A percentile compares a stretch with the other conserved stretches of the same genome.
Evolutionary conservation across 2,113 vertebrate genomes (phyloP).

Genomic region (Sminthopsis crassicaudata): DNA sequence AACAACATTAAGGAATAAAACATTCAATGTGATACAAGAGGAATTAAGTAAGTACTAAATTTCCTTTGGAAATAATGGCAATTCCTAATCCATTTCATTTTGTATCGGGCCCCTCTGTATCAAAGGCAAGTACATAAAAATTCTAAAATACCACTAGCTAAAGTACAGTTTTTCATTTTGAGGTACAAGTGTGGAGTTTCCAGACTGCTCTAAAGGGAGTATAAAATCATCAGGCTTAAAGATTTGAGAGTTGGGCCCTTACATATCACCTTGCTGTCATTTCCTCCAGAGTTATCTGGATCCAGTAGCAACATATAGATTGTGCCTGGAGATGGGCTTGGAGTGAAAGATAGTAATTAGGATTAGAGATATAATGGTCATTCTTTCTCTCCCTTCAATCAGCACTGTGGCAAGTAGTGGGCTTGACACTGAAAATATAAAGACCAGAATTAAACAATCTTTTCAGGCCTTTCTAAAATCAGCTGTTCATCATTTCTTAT

Average conservation of each 20-base stretch:
- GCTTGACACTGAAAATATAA: too few species aligned
- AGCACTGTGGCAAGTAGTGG: too few species aligned
- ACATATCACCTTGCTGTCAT: neutral
- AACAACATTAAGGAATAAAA: constrained; percentile 31
- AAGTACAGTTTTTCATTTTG: neutral
- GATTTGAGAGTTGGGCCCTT: neutral
- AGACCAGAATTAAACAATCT: too few species aligned
- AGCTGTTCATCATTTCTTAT: too few species aligned
- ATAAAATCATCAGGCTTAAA: neutral
- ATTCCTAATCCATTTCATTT: constrained; percentile 7
- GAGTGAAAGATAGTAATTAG: too few species aligned
- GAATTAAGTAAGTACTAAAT: constrained; percentile 39
- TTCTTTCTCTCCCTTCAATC: too few species aligned
- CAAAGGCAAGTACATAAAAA: neutral
- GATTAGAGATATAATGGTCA: too few species aligned
- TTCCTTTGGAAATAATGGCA: constrained; percentile 7
- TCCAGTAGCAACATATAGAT: too few species aligned
- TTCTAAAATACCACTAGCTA: neutral
- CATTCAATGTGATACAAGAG: constrained; percentile 18
- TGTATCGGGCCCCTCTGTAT: neutral
- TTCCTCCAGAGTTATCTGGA: too few species aligned
- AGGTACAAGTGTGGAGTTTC: neutral
- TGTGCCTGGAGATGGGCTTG: too few species aligned
- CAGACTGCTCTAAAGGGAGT: neutral
- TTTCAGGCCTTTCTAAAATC: too few species aligned